Evolutionary conservation across 2,113 vertebrate species (phyloP).

Genomic region (Rhodinocichla rosea): DNA sequence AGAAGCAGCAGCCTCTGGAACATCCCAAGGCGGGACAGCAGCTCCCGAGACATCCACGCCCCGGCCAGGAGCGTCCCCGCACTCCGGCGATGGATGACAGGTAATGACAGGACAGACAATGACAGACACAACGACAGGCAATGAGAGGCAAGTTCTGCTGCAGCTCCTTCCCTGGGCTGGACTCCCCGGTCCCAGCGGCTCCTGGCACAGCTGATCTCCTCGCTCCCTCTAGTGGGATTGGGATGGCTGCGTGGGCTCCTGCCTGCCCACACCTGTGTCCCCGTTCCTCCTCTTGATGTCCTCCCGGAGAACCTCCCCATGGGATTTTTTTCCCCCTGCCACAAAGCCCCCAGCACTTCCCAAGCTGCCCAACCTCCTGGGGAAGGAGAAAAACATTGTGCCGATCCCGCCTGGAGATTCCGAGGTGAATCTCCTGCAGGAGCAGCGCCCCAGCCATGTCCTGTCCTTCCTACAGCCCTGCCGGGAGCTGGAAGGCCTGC

Average conservation of each 20-base stretch:
- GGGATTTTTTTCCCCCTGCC: not conserved
- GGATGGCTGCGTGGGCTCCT: not conserved
- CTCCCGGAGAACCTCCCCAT: not conserved
- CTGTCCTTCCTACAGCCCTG: not conserved
- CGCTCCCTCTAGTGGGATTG: slow-evolving; percentile 7
- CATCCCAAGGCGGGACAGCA: not conserved
- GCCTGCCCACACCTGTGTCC: not conserved
- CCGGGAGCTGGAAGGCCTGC: not conserved
- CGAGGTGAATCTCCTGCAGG: not conserved
- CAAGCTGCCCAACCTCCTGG: too few species aligned
- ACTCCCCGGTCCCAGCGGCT: not conserved
- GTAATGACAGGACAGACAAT: not conserved
- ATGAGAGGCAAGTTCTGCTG: not conserved
- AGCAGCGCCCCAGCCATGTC: not conserved
- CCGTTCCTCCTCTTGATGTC: not conserved
- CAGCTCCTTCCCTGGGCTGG: not conserved
- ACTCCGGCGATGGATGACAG: not conserved
- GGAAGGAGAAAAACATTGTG: not conserved
- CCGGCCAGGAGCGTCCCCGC: not conserved
- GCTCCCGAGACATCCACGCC: rapidly evolving
- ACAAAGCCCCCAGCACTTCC: not conserved
- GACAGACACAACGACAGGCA: not conserved
- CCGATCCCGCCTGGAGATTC: not conserved
- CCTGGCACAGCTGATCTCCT: not conserved
- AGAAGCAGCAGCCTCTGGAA: not conserved